Conservation (phyloP, 37 sponge, comb jelly and placozoan genomes). For the Spongilla lacustris region DNA sequence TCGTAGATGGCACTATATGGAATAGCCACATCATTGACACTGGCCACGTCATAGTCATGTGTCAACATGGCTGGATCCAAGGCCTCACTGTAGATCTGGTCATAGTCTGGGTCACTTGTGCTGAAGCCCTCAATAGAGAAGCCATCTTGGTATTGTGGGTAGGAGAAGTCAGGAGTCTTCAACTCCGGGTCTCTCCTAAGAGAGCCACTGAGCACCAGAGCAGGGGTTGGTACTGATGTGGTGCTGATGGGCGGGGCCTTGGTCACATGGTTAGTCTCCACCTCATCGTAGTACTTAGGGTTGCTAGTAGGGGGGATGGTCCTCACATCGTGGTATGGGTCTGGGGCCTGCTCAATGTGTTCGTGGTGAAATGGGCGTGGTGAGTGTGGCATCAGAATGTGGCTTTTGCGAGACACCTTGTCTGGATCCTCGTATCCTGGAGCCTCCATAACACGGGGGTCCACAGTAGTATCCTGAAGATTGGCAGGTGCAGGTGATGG, state of each 20-base stretch:
- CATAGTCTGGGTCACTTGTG: slow-evolving; percentile 47
- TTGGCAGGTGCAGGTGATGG: slow-evolving; percentile 28
- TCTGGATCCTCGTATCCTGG: slow-evolving; percentile 52
- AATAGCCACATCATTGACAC: slow-evolving; percentile 12
- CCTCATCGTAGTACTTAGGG: background rate
- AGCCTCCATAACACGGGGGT: slow-evolving; percentile 16
- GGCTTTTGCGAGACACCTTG: slow-evolving; percentile 14
- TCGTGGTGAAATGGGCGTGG: background rate
- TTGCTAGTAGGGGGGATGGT: background rate
- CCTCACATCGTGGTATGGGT: slow-evolving; percentile 54
- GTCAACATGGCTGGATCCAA: slow-evolving; percentile 60
- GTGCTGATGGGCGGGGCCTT: background rate
- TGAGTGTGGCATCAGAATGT: background rate
- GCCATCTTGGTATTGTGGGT: slow-evolving; percentile 47
- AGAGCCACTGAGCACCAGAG: slow-evolving; percentile 59
- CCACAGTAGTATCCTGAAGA: slow-evolving; percentile 21
- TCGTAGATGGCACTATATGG: slow-evolving; percentile 77
- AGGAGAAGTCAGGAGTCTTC: slow-evolving; percentile 49
- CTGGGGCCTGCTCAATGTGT: background rate
- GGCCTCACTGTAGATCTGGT: slow-evolving; percentile 76
- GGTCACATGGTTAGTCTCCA: background rate
- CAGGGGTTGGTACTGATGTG: slow-evolving; percentile 53
- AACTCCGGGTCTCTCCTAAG: slow-evolving; percentile 23
- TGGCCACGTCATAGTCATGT: slow-evolving; percentile 26
- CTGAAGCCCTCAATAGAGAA: background rate